Conservation (phyloP, 2,113 vertebrate genomes). For the Falcunculus frontatus region DNA sequence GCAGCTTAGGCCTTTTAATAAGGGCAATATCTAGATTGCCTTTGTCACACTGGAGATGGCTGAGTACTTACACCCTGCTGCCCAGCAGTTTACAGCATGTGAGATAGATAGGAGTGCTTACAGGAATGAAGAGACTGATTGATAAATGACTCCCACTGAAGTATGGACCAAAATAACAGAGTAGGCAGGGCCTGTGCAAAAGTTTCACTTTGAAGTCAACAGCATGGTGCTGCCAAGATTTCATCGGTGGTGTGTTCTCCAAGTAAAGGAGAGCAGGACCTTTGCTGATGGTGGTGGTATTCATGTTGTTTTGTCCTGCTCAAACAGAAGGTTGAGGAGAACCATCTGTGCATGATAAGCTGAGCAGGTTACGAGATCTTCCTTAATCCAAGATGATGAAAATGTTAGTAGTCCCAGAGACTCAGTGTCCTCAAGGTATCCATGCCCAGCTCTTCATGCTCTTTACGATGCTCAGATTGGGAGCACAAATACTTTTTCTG, state of each 20-base stretch:
- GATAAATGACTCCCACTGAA: background rate
- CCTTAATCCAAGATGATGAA: background rate
- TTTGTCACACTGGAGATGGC: background rate
- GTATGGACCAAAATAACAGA: background rate
- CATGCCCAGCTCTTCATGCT: background rate
- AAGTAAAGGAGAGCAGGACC: background rate
- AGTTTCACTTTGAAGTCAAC: background rate
- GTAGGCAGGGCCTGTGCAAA: background rate
- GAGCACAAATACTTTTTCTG: background rate
- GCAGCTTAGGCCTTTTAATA: background rate
- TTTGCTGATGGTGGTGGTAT: background rate
- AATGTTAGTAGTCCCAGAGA: background rate
- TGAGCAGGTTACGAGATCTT: background rate
- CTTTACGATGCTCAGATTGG: background rate
- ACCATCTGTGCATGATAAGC: background rate
- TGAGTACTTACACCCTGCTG: background rate
- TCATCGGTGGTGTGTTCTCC: background rate
- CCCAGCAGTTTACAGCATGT: background rate
- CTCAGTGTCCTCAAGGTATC: background rate
- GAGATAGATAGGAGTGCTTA: background rate
- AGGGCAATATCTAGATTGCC: background rate
- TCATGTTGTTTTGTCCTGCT: background rate
- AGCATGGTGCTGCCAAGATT: background rate
- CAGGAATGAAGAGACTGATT: background rate
- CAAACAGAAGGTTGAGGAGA: background rate